Evolutionary conservation across 2,797 vertebrate genomes (phyloP).

Genomic region (Crocodylus rhombifer): DNA sequence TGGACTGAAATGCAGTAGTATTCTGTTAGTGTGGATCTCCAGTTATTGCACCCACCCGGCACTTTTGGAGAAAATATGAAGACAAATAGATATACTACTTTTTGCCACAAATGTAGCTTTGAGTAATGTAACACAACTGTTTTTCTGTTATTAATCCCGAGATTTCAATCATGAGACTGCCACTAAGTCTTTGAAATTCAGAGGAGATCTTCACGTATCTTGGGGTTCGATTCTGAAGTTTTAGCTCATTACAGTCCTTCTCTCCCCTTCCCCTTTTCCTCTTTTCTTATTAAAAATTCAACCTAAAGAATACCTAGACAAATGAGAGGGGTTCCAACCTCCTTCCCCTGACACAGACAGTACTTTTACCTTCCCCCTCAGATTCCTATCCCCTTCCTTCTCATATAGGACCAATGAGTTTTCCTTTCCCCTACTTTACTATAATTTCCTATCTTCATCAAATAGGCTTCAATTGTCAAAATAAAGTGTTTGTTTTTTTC

Average conservation of each 20-base stretch:
- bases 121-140: neutral
- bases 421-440: too few species aligned
- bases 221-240: neutral
- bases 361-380: neutral
- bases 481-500: neutral
- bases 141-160: neutral
- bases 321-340: neutral
- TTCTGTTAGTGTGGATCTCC: neutral
- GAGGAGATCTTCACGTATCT: neutral
- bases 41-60: fast-evolving
- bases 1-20: neutral
- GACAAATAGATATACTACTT: neutral
- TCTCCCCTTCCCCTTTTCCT: neutral
- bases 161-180: neutral
- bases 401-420: neutral
- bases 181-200: neutral
- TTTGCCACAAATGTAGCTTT: neutral
- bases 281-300: neutral
- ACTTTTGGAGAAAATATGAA: neutral
- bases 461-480: neutral
- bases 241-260: neutral
- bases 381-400: neutral
- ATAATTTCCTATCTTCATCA: neutral
- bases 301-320: neutral
- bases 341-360: neutral